A percentile compares a stretch with the other conserved stretches of the same genome.
Conservation (phyloP, 2,113 vertebrate species). For the Myotis brandtii region DNA sequence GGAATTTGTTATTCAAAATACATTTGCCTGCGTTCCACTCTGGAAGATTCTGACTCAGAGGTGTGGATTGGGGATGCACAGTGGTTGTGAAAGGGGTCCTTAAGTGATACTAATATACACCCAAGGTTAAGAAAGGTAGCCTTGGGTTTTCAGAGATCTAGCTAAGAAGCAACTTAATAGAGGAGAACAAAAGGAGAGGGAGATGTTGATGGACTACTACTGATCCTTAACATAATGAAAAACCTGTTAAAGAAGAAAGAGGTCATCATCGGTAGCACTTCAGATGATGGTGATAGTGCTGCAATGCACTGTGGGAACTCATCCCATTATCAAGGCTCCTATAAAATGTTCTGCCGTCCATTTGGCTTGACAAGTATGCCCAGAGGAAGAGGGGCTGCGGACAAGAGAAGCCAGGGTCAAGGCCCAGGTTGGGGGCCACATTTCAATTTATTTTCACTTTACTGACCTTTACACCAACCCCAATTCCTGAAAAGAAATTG, state of each 20-base stretch:
- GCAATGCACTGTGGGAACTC: constrained; percentile 22
- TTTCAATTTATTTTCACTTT: constrained; percentile 36
- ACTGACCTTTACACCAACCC: neutral
- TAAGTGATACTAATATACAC: neutral
- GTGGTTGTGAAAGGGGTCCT: neutral
- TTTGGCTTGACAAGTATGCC: constrained; percentile 22
- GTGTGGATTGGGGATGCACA: neutral
- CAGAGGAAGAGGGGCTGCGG: constrained; percentile 31
- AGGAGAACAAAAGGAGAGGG: neutral
- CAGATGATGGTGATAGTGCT: neutral
- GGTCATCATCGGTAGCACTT: neutral
- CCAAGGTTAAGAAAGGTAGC: neutral
- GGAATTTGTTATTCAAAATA: neutral
- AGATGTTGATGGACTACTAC: neutral
- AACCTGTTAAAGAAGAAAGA: constrained; percentile 48
- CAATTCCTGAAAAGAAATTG: constrained; percentile 8
- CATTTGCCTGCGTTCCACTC: neutral
- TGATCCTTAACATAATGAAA: constrained; percentile 62
- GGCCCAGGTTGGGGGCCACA: neutral
- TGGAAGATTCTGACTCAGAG: neutral
- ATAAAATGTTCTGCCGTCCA: neutral
- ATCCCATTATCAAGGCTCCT: neutral
- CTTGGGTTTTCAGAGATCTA: constrained; percentile 25
- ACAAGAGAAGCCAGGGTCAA: neutral
- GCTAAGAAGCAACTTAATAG: constrained; percentile 19